Percentiles rank a stretch among this genome's conserved stretches.
Evolutionary conservation across 2,797 vertebrate genomes (phyloP).

Genomic region (Allobates femoralis): DNA sequence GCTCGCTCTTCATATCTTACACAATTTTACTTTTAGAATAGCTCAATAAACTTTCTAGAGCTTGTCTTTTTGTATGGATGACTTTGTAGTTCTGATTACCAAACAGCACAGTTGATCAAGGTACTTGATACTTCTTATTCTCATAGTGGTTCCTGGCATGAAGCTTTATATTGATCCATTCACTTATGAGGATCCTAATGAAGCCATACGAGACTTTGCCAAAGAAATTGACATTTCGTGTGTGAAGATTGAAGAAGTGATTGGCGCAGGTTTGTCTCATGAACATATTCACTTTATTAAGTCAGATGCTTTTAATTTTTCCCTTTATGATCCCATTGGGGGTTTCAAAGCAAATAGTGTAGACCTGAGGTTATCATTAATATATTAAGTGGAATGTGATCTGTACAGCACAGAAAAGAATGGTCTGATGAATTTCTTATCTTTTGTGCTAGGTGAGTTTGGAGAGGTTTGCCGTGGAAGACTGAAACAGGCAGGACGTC

Average conservation of each 20-base stretch:
- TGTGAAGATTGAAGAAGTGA: constrained; percentile 99
- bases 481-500: constrained; percentile 92
- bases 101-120: background rate
- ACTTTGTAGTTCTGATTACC: background rate
- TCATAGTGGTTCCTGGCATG: constrained; percentile 92
- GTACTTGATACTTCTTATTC: constrained; percentile 50
- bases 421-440: constrained; percentile 36
- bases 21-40: background rate
- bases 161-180: constrained; percentile 99
- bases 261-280: constrained; percentile 92
- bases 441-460: constrained; percentile 86
- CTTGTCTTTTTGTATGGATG: background rate
- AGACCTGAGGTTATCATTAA: constrained; percentile 48
- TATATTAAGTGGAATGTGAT: constrained; percentile 44
- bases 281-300: constrained; percentile 15
- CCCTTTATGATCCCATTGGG: constrained; percentile 29
- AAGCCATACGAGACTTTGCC: constrained; percentile 96
- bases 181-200: constrained; percentile 97
- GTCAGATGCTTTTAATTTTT: constrained; percentile 35
- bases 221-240: constrained; percentile 99
- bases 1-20: background rate
- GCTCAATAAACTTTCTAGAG: background rate
- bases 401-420: constrained; percentile 26
- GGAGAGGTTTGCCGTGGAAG: constrained; percentile 97
- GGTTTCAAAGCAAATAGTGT: constrained; percentile 35